Conservation (phyloP, 2,888 invertebrate genomes). For the Agapetus fuscipes region DNA sequence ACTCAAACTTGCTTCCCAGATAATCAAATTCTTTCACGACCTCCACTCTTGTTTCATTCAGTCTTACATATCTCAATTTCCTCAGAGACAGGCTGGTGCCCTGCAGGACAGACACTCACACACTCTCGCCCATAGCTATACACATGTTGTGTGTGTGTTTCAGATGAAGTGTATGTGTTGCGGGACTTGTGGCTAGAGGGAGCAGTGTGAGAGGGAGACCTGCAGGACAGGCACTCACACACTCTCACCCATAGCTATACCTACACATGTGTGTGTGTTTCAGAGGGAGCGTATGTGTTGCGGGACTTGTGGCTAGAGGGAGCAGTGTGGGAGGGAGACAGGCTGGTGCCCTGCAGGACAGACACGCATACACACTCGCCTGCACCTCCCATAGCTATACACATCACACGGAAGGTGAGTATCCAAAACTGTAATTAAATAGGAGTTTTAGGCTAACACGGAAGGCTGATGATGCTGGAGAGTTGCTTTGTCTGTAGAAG, state of each 20-base stretch:
- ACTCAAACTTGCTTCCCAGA: too few species aligned
- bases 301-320: conserved; percentile 31
- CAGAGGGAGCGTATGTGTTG: conserved; percentile 22
- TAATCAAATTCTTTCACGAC: too few species aligned
- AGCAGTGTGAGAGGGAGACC: conserved; percentile 28
- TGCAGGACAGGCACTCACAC: too few species aligned
- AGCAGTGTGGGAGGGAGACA: conserved; percentile 27
- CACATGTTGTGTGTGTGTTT: too few species aligned
- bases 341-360: conserved; percentile 23
- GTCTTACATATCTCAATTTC: too few species aligned
- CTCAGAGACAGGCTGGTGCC: conserved; percentile 26
- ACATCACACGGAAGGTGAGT: conserved; percentile 14
- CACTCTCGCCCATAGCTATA: too few species aligned
- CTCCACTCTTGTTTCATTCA: too few species aligned
- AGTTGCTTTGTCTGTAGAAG: too few species aligned
- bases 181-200: conserved; percentile 31
- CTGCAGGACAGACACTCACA: too few species aligned
- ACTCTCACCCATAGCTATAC: too few species aligned
- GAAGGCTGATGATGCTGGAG: neutral
- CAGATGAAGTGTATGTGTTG: conserved; percentile 22
- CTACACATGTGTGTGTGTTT: too few species aligned
- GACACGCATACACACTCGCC: conserved; percentile 26
- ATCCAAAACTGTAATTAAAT: neutral
- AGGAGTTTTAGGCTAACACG: neutral
- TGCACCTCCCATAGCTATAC: conserved; percentile 30